Percentiles rank a stretch among this genome's conserved stretches.
These are phyloP conservation scores for Heteropelma amictum DNA, from an alignment of 2,888 invertebrate species.

Conservation along the genomic window DNA sequence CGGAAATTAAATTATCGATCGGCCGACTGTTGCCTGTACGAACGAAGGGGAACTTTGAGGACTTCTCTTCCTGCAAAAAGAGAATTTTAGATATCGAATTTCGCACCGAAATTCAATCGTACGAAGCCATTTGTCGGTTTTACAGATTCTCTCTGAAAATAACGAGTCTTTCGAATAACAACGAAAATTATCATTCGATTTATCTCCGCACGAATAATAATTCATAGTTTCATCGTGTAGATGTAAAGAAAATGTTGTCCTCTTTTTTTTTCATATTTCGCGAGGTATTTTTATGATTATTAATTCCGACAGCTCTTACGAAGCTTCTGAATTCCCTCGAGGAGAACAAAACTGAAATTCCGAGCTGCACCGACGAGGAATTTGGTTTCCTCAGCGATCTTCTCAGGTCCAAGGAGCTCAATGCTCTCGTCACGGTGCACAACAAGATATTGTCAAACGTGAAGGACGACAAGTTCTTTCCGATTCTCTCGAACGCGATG, in stretches of 20 bases:
- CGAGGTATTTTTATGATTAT: no score
- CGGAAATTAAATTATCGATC: slow-evolving; percentile 54
- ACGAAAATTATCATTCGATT: no score
- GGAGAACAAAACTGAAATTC: slow-evolving; percentile 85
- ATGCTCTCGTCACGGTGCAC: slow-evolving; percentile 94
- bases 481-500: slow-evolving; percentile 91
- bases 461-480: slow-evolving; percentile 91
- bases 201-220: no score
- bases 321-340: slow-evolving; percentile 89
- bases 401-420: slow-evolving; percentile 91
- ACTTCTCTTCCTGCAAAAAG: slow-evolving; percentile 9
- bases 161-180: no score
- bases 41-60: slow-evolving; percentile 30
- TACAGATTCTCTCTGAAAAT: no score
- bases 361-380: slow-evolving; percentile 89
- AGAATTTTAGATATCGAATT: not conserved
- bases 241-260: not conserved
- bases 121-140: no score
- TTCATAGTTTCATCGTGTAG: not conserved
- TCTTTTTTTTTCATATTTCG: not conserved
- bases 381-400: slow-evolving; percentile 90
- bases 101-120: not conserved
- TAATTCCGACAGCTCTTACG: slow-evolving; percentile 83
- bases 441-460: slow-evolving; percentile 92
- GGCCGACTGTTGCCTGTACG: slow-evolving; percentile 11